These are phyloP conservation scores for Oreochromis mossambicus DNA, from an alignment of 2,797 vertebrate species.

Conservation along the genomic window DNA sequence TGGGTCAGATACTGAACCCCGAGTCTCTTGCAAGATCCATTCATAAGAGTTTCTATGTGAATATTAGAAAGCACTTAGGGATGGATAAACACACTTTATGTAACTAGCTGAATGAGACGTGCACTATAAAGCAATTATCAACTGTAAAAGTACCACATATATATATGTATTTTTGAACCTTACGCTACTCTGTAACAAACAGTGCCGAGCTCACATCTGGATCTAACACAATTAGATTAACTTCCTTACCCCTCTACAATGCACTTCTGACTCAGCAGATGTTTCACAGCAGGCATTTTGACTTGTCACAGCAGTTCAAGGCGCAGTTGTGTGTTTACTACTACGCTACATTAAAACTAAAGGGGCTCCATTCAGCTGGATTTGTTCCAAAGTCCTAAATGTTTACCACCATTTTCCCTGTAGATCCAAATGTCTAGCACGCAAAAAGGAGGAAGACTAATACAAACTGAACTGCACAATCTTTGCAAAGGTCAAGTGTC, in stretches of 20 bases:
- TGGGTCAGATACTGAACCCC: not conserved
- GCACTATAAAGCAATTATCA: not conserved
- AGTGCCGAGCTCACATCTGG: not conserved
- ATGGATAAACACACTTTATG: not conserved
- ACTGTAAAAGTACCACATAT: not conserved
- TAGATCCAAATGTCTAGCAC: not conserved
- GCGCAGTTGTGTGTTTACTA: not conserved
- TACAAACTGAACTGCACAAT: not conserved
- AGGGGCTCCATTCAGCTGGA: not conserved
- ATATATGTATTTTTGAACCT: not conserved
- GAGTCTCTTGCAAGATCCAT: not conserved
- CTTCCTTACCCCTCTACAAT: not conserved
- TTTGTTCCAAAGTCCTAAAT: not conserved
- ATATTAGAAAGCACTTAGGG: not conserved
- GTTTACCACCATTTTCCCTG: not conserved
- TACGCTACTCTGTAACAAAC: not conserved
- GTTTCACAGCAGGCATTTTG: not conserved
- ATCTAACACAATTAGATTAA: not conserved
- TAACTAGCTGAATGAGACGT: not conserved
- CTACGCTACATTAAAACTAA: not conserved
- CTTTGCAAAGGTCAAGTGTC: not conserved
- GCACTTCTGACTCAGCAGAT: conserved; percentile 1
- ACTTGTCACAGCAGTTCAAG: not conserved
- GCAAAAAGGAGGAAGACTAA: not conserved
- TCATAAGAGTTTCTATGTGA: not conserved